Evolutionary conservation across 2,888 invertebrate genomes (phyloP).

Genomic region (Kryphioiulus occultus): DNA sequence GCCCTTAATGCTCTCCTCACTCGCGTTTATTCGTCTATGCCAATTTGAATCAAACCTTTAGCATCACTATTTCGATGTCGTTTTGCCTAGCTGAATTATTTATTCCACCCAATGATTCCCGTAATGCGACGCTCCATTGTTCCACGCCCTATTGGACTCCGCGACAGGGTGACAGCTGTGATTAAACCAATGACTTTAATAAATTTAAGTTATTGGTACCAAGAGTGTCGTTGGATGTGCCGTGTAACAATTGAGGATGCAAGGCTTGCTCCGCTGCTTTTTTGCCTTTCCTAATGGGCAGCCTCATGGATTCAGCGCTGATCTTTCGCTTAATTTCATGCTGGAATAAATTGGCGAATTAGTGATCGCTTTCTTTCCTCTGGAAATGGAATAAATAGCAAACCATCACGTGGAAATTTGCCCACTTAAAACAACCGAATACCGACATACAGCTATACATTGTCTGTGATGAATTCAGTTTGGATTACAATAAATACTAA

Average conservation of each 20-base stretch:
- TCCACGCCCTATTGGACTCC: constrained; percentile 31
- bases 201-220: constrained; percentile 44
- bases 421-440: no score
- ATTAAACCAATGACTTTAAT: constrained; percentile 44
- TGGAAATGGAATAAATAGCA: background rate
- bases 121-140: background rate
- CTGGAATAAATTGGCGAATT: background rate
- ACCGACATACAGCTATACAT: no score
- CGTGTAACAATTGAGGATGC: background rate
- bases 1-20: background rate
- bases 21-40: background rate
- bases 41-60: background rate
- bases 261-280: background rate
- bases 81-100: background rate
- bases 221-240: background rate
- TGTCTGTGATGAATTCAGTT: no score
- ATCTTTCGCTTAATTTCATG: background rate
- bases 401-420: no score
- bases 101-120: background rate
- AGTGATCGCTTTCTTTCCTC: background rate
- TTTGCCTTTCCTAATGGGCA: background rate
- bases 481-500: no score
- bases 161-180: constrained; percentile 39
- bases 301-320: background rate
- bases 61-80: background rate